Evolutionary conservation across 2,888 invertebrate species (phyloP).

Genomic region (Aspidiotus rigidus): DNA sequence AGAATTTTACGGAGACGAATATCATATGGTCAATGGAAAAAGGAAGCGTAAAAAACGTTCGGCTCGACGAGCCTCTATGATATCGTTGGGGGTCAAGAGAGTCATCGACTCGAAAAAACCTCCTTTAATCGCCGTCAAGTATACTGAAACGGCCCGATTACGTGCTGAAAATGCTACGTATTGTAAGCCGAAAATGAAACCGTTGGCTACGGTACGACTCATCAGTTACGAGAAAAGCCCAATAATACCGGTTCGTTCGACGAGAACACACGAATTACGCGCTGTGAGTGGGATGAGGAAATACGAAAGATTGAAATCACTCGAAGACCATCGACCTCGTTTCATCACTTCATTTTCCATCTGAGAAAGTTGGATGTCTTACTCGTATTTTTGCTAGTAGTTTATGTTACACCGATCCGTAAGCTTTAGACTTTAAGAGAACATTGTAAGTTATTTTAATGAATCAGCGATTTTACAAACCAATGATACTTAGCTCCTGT

Average conservation of each 20-base stretch:
- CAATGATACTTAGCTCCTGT: too few relatives aligned
- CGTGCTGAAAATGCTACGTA: slow-evolving; percentile 14
- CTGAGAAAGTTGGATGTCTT: too few relatives aligned
- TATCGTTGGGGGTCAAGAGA: slow-evolving; percentile 22
- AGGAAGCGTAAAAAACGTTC: slow-evolving; percentile 26
- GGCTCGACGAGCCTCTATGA: slow-evolving; percentile 25
- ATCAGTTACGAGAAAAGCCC: slow-evolving; percentile 12
- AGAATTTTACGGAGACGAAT: slow-evolving; percentile 15
- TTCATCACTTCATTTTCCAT: not conserved
- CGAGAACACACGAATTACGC: slow-evolving; percentile 11
- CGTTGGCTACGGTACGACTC: not conserved
- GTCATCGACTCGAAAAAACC: slow-evolving; percentile 22
- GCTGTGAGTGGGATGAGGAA: slow-evolving; percentile 7
- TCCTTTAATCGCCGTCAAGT: not conserved
- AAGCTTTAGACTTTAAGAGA: too few relatives aligned
- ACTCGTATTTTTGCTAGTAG: too few relatives aligned
- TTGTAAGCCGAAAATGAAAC: not conserved
- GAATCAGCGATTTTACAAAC: too few relatives aligned
- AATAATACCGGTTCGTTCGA: not conserved
- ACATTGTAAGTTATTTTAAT: too few relatives aligned
- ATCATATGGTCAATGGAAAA: slow-evolving; percentile 11
- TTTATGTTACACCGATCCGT: too few relatives aligned
- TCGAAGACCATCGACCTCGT: slow-evolving; percentile 8
- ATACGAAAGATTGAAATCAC: slow-evolving; percentile 7
- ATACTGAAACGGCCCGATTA: not conserved